Evolutionary conservation across 2,888 invertebrate species (phyloP).

Genomic region (Calameuta pallipes): DNA sequence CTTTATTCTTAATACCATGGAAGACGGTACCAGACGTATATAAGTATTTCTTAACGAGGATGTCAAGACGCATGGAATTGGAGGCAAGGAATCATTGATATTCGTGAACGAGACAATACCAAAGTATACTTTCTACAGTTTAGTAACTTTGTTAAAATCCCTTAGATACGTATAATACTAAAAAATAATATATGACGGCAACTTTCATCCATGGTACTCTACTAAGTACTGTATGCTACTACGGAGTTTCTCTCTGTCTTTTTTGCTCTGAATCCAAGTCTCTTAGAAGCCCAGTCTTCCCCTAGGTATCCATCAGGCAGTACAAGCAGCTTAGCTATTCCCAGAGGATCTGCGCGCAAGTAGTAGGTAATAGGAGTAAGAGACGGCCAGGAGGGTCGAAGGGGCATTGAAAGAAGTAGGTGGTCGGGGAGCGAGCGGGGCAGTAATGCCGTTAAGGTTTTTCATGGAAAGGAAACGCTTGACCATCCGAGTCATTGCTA

Average conservation of each 20-base stretch:
- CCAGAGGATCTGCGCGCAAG: constrained; percentile 9
- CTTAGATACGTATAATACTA: background rate
- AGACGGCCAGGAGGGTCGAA: background rate
- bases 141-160: background rate
- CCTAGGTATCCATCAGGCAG: background rate
- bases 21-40: background rate
- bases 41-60: background rate
- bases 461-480: constrained; percentile 26
- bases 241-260: too few species aligned
- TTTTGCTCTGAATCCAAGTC: background rate
- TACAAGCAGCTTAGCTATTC: constrained; percentile 22
- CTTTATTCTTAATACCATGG: background rate
- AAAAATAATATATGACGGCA: background rate
- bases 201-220: background rate
- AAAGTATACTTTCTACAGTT: background rate
- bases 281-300: background rate
- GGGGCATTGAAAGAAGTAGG: background rate
- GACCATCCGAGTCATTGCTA: constrained; percentile 42
- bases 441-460: constrained; percentile 27
- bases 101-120: background rate
- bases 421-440: too few species aligned
- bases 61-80: background rate
- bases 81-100: background rate
- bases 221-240: background rate
- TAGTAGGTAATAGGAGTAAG: background rate